A percentile compares a stretch with the other conserved stretches of the same genome.
These are phyloP conservation scores for Staurois parvus DNA, from an alignment of 2,797 vertebrate genomes.

Conservation along the genomic window DNA sequence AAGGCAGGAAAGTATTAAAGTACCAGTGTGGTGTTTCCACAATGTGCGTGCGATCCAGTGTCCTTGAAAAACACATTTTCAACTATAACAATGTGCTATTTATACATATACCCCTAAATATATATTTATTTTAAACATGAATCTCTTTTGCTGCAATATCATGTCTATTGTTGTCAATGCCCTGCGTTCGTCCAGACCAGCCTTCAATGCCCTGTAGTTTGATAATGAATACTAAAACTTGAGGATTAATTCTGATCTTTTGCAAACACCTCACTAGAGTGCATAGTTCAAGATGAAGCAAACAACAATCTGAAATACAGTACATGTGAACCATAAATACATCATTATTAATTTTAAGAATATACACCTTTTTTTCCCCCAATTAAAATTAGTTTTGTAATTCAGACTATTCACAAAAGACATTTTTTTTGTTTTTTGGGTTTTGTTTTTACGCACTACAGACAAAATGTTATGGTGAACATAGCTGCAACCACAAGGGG, in stretches of 20 bases:
- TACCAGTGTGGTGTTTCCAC: not conserved
- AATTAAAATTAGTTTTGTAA: slow-evolving; percentile 83
- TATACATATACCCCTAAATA: not conserved
- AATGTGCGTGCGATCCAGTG: slow-evolving; percentile 1
- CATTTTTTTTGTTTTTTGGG: slow-evolving; percentile 78
- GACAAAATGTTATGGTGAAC: slow-evolving; percentile 81
- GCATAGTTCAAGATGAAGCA: slow-evolving; percentile 99
- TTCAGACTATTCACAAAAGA: slow-evolving; percentile 85
- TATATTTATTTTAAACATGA: not conserved
- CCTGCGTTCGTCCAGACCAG: not conserved
- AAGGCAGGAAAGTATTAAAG: not conserved
- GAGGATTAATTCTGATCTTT: slow-evolving; percentile 71
- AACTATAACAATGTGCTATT: not conserved
- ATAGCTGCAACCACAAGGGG: slow-evolving; percentile 82
- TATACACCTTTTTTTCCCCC: slow-evolving; percentile 79
- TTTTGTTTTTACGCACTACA: slow-evolving; percentile 80
- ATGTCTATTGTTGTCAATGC: slow-evolving; percentile 3
- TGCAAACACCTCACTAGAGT: slow-evolving; percentile 90
- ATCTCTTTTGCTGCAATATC: not conserved
- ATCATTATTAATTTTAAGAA: slow-evolving; percentile 73
- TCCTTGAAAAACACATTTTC: not conserved
- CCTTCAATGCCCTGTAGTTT: slow-evolving; percentile 18
- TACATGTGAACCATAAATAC: slow-evolving; percentile 85
- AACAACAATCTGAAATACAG: slow-evolving; percentile 87
- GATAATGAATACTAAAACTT: slow-evolving; percentile 11